These are phyloP conservation scores for Microctenopoma lineatum DNA, from an alignment of 2,797 vertebrate genomes.

Conservation along the genomic window DNA sequence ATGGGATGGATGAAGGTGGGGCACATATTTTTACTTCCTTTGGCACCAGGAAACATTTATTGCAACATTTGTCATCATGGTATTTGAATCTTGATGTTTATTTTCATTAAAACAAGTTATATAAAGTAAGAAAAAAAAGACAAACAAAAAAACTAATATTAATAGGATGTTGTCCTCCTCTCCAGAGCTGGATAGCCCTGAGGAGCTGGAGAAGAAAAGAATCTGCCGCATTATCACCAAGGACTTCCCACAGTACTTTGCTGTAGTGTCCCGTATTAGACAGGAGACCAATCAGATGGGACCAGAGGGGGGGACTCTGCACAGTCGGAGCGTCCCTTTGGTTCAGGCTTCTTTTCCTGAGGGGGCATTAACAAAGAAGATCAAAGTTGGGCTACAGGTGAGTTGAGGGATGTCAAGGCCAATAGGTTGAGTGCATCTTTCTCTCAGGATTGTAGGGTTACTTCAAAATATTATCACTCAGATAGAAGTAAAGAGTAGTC, in stretches of 20 bases:
- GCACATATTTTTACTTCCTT: not conserved
- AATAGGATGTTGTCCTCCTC: not conserved
- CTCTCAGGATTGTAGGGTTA: not conserved
- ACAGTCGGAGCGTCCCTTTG: constrained; percentile 89
- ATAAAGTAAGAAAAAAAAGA: no score
- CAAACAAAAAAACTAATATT: not conserved
- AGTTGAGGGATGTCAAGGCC: constrained; percentile 17
- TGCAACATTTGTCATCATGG: no score
- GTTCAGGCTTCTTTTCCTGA: constrained; percentile 97
- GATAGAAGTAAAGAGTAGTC: no score
- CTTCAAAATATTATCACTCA: no score
- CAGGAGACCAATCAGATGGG: constrained; percentile 98
- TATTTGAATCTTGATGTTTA: no score
- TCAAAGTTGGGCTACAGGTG: constrained; percentile 98
- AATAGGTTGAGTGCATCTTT: not conserved
- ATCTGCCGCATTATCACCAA: constrained; percentile 98
- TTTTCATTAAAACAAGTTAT: no score
- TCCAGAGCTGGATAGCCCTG: constrained; percentile 88
- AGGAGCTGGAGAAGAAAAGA: constrained; percentile 95
- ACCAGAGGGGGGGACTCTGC: constrained; percentile 93
- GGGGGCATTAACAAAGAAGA: constrained; percentile 97
- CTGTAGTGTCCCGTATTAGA: constrained; percentile 97
- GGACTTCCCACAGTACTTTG: constrained; percentile 99
- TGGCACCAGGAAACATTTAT: no score
- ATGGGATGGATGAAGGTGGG: constrained; percentile 98